Percentiles rank a stretch among this genome's conserved stretches.
These are phyloP conservation scores for Peromyscus polionotus DNA, from an alignment of 2,113 vertebrate genomes.

Conservation along the genomic window DNA sequence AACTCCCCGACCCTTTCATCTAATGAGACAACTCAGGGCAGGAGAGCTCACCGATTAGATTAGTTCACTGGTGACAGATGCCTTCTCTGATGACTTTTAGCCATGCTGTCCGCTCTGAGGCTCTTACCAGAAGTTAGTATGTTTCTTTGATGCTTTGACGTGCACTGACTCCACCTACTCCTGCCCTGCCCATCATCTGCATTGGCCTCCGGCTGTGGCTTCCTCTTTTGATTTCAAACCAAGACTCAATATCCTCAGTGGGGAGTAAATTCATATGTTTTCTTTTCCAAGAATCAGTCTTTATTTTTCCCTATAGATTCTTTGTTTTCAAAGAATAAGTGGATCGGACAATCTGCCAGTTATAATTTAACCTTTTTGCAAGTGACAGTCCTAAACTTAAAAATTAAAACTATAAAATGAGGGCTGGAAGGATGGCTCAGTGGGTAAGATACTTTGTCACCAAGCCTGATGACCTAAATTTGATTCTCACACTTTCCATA, in stretches of 20 bases:
- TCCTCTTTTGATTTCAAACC: background rate
- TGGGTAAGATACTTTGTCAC: background rate
- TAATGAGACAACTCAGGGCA: background rate
- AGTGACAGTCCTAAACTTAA: background rate
- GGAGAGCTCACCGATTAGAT: background rate
- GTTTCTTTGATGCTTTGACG: background rate
- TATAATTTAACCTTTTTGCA: background rate
- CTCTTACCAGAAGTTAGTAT: background rate
- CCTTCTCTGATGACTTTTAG: background rate
- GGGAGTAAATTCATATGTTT: background rate
- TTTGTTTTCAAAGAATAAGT: background rate
- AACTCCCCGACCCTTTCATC: background rate
- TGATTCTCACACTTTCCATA: background rate
- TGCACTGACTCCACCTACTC: background rate
- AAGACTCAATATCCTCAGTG: background rate
- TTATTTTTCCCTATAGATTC: background rate
- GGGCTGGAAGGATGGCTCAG: background rate
- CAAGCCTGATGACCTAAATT: background rate
- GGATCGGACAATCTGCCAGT: slow-evolving; percentile 4
- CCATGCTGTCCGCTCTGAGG: background rate
- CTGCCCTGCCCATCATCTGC: background rate
- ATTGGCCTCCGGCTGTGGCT: background rate
- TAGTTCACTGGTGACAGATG: background rate
- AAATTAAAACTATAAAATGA: background rate
- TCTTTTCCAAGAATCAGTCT: background rate